Conservation (phyloP, 2,797 vertebrate genomes). For the Loriculus beryllinus region DNA sequence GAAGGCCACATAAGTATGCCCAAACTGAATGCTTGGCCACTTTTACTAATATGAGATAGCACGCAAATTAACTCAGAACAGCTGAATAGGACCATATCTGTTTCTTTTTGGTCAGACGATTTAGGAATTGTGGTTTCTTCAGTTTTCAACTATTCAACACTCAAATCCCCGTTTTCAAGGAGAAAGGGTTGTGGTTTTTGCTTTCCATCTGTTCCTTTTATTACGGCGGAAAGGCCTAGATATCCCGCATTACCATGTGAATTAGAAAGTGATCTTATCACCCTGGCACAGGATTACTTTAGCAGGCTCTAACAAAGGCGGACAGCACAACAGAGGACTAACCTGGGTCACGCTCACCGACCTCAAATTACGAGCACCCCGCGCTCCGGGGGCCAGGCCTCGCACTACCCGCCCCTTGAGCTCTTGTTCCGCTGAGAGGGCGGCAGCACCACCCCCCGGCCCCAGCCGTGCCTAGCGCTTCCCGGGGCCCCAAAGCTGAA, state of each 20-base stretch:
- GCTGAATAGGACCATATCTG: background rate
- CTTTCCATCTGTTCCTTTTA: background rate
- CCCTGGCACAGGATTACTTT: rapidly evolving
- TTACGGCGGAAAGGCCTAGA: rapidly evolving
- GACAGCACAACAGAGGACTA: rapidly evolving
- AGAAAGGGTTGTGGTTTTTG: rapidly evolving
- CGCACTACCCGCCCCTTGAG: rapidly evolving
- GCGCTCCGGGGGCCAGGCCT: background rate
- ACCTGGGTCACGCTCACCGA: rapidly evolving
- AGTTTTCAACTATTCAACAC: rapidly evolving
- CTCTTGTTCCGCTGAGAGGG: rapidly evolving
- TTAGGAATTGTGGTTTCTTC: background rate
- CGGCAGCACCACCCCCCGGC: rapidly evolving
- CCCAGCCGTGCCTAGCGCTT: background rate
- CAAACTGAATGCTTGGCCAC: background rate
- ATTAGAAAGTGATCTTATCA: rapidly evolving
- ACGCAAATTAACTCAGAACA: background rate
- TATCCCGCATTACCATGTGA: rapidly evolving
- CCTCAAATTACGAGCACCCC: rapidly evolving
- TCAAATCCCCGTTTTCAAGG: rapidly evolving
- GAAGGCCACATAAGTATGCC: background rate
- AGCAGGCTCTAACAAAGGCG: rapidly evolving
- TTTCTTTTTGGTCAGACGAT: background rate
- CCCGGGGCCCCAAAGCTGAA: background rate
- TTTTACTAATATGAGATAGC: background rate